Conservation (phyloP, 2,113 vertebrate species). For the Chrysochloris asiatica region DNA sequence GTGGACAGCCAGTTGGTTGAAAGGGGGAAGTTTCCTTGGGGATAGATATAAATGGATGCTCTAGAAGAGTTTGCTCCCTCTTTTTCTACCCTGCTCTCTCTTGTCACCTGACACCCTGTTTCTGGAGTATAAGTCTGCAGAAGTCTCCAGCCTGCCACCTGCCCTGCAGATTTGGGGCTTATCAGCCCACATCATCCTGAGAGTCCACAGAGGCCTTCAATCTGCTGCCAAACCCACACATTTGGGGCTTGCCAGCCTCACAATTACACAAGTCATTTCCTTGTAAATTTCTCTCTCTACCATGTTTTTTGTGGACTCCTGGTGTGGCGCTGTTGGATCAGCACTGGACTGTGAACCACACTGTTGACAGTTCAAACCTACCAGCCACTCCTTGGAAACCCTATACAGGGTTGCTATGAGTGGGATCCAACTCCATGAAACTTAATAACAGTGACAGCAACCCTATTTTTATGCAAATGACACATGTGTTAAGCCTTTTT, state of each 20-base stretch:
- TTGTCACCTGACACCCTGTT: background rate
- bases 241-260: background rate
- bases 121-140: background rate
- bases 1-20: background rate
- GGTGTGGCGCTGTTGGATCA: too few species aligned
- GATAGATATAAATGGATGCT: background rate
- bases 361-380: too few species aligned
- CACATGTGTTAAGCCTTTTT: background rate
- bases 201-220: background rate
- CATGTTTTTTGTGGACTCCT: background rate
- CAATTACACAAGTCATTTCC: background rate
- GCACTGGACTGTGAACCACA: too few species aligned
- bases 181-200: background rate
- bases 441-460: too few species aligned
- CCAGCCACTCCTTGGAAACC: too few species aligned
- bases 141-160: background rate
- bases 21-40: background rate
- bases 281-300: background rate
- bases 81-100: background rate
- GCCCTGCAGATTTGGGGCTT: background rate
- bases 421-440: too few species aligned
- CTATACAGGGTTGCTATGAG: too few species aligned
- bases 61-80: background rate
- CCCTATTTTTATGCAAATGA: background rate
- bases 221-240: background rate